Percentiles rank a stretch among this genome's conserved stretches.
Conservation (phyloP, 1,140 invertebrate species). For the Aphis craccivora region DNA sequence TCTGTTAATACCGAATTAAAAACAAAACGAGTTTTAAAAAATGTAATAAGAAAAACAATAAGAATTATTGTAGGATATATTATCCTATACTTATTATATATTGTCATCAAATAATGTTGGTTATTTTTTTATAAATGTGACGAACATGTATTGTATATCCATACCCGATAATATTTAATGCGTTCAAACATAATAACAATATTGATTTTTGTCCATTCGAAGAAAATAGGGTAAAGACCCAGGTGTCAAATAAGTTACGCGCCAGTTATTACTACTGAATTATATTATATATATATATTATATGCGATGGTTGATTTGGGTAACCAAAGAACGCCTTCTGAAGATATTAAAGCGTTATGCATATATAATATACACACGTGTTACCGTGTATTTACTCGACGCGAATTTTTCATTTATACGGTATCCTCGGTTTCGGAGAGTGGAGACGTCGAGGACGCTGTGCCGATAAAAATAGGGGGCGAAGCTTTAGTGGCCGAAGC, state of each 20-base stretch:
- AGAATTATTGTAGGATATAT: neutral
- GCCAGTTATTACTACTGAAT: too few species aligned
- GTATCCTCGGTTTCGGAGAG: conserved; percentile 16
- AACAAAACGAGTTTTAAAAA: neutral
- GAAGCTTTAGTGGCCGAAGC: neutral
- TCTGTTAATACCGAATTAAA: neutral
- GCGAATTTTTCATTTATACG: neutral
- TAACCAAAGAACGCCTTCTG: neutral
- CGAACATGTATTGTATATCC: neutral
- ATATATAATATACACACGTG: neutral
- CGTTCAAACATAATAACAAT: too few species aligned
- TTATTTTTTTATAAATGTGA: neutral
- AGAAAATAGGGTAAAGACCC: too few species aligned
- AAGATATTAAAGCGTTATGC: neutral
- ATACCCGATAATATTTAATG: neutral
- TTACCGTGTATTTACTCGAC: neutral
- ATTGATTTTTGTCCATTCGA: too few species aligned
- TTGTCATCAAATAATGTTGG: neutral
- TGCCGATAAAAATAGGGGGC: conserved; percentile 3
- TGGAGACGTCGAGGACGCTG: neutral
- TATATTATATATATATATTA: neutral
- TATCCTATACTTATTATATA: neutral
- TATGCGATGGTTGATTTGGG: neutral
- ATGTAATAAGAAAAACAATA: neutral
- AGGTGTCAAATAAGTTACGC: too few species aligned